Evolutionary conservation across 1,140 invertebrate species (phyloP), one percentile per base, ranked within the genome.

Genomic region (Drosophila nasuta): DNA sequence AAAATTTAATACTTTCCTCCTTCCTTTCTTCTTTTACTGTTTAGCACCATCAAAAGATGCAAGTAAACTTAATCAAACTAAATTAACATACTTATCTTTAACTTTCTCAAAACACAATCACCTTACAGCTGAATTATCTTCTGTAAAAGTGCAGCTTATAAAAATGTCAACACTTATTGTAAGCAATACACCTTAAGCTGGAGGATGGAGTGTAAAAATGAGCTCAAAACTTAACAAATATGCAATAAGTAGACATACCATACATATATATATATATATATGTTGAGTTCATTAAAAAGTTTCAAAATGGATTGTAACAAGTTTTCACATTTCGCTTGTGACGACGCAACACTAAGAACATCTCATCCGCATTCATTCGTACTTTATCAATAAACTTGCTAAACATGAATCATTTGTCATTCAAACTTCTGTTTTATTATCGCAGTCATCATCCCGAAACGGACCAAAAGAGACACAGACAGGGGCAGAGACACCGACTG

Each of bases 361-460:
- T 3, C 20, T 10, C 35, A 41, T 41, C 48, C 33, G 28, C 15
- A 51, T 15, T 2, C 17, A 25, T 25, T 41, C 13, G 13, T 35
- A 51, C 45, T 52, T 52, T 64, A 52, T 64, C 62, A 64, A 64
- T 64, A 64, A 64, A 51, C 48, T 38, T 43, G 49, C 62, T 13
- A 52, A 64, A 64, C 49, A 64, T 64, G 49, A 5, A 25, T 51
- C 62, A 64, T 64, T 52, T 64, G 62, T 64, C 62, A 52, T 64
- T 38, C 7, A 8, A 64, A 64, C 48, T 52, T 41, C 35, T 41
- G 35, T 38, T 64, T 51, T 52, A 64, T 64, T 54, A 64, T 64
- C 62, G 20, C 62, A 64, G 48, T 52, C 62, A 52, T 51, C 60
- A 54, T 54, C 7, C 13, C 2, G 51, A 28, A 2, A 13, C n/a